Evolutionary conservation across 2,797 vertebrate genomes (phyloP), one percentile per base, ranked within the genome.

Genomic region (Psittacula echo): DNA sequence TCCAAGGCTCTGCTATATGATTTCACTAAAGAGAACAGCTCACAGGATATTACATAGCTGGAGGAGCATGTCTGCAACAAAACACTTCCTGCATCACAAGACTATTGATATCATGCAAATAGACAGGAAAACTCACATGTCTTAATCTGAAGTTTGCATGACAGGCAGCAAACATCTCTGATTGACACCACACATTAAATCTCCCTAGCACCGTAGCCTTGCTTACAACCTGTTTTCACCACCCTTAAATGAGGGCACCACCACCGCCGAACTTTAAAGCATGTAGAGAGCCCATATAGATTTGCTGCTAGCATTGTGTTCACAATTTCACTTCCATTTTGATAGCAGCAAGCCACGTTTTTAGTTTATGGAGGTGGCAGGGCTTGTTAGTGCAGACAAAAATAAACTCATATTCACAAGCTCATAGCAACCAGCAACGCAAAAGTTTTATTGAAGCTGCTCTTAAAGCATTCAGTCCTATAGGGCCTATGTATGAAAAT

Each of bases 141-240:
- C 8, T 65, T 5, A 48, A 34, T 32, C 34, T 5, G 8, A n/a
- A 64, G 48, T 29, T 3, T 11, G 22, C 19, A 11, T 3, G 82
- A 24, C 51, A 61, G 13, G 53, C 79, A 77, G 29, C 70, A 78
- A 86, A 61, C 21, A 19, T 29, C 34, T 50, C 53, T 1, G 2
- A 26, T 41, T 0, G 0, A 47, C 37, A 2, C 18, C 7, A 7
- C 0, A 14, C 1, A 0, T 19, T 10, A 11, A 13, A 19, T 4
- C 26, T 4, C 45, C 42, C 42, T 19, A 22, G 32, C 34, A 39
- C 19, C 3, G 2, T 2, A 77, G 64, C 71, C 37, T 32, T 9
- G 22, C 60, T 64, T 10, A 12, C 67, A 34, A 41, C 34, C 1
- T 22, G 26, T 45, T 68, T 78, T 32, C 77, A 51, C 42, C 5